A percentile compares a stretch with the other conserved stretches of the same genome.
phyloP scores from a whole-genome alignment of 2,113 vertebrate species.

The Stigmatopora nigra region DNA sequence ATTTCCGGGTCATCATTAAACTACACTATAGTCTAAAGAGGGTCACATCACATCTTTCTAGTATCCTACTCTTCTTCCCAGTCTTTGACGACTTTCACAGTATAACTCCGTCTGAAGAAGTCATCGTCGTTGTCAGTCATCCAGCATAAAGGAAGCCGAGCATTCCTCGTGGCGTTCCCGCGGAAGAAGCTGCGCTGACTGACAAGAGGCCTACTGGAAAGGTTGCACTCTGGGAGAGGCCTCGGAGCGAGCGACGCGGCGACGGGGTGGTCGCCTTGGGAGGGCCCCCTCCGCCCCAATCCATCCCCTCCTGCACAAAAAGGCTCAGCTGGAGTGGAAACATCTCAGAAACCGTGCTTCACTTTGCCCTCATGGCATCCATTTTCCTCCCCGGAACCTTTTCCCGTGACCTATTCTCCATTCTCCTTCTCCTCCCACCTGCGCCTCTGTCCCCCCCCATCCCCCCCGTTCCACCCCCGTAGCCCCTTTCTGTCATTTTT shows the following conservation, averaged over 20 bases:
- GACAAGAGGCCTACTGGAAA: constrained; percentile 45
- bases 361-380: constrained; percentile 13
- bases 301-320: neutral
- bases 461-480: constrained; percentile 22
- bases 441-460: constrained; percentile 17
- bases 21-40: neutral
- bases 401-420: constrained; percentile 33
- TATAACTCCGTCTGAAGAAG: neutral
- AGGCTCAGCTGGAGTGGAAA: constrained; percentile 43
- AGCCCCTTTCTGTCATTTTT: constrained; percentile 38
- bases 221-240: constrained; percentile 40
- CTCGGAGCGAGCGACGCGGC: constrained; percentile 30
- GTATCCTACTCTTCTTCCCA: neutral
- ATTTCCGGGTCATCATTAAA: neutral
- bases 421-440: constrained; percentile 43
- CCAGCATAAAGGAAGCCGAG: neutral
- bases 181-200: constrained; percentile 34
- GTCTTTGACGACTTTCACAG: neutral
- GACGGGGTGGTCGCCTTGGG: constrained; percentile 35
- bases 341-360: constrained; percentile 11
- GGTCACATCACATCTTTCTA: neutral
- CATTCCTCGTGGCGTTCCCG: constrained; percentile 8
- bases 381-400: constrained; percentile 25
- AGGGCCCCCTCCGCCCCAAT: constrained; percentile 17
- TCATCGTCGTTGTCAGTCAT: neutral